Conservation (phyloP, 2,113 vertebrate species). For the Toxotes jaculatrix region DNA sequence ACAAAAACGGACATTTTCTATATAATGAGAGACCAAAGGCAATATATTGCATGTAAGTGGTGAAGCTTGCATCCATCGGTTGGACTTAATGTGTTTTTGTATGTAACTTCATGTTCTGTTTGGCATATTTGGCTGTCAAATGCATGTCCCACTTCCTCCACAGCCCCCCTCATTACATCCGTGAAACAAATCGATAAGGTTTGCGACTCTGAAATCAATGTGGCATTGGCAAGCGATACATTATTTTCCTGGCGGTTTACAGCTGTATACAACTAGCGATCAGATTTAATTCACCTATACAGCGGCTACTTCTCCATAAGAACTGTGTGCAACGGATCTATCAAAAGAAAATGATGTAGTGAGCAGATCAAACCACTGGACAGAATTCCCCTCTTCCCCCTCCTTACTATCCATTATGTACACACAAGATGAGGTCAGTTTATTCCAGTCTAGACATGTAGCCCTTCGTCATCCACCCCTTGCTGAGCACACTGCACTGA, state of each 20-base stretch:
- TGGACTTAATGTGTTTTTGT: conserved; percentile 43
- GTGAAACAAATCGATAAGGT: conserved; percentile 32
- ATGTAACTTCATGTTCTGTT: conserved; percentile 37
- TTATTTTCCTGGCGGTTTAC: conserved; percentile 1
- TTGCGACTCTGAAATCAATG: conserved; percentile 30
- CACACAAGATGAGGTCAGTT: conserved; percentile 55
- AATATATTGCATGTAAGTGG: conserved; percentile 24
- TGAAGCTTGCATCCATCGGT: conserved; percentile 26
- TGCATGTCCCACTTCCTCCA: conserved; percentile 24
- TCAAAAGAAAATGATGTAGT: conserved; percentile 20
- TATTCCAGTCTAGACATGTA: conserved; percentile 73
- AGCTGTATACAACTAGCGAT: neutral
- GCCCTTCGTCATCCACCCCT: conserved; percentile 54
- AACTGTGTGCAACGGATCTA: neutral
- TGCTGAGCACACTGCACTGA: conserved; percentile 61
- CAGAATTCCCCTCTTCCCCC: conserved; percentile 13
- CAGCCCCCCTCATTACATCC: conserved; percentile 22
- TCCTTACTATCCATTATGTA: conserved; percentile 53
- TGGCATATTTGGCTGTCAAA: conserved; percentile 22
- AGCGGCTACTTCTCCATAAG: neutral
- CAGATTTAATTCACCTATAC: conserved; percentile 1
- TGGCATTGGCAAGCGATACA: neutral
- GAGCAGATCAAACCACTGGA: conserved; percentile 15
- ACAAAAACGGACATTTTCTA: conserved; percentile 22
- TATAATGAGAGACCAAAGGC: conserved; percentile 51